Base-by-base conservation (phyloP, 2,113 vertebrate genomes). In the Mohoua ochrocephala region DNA sequence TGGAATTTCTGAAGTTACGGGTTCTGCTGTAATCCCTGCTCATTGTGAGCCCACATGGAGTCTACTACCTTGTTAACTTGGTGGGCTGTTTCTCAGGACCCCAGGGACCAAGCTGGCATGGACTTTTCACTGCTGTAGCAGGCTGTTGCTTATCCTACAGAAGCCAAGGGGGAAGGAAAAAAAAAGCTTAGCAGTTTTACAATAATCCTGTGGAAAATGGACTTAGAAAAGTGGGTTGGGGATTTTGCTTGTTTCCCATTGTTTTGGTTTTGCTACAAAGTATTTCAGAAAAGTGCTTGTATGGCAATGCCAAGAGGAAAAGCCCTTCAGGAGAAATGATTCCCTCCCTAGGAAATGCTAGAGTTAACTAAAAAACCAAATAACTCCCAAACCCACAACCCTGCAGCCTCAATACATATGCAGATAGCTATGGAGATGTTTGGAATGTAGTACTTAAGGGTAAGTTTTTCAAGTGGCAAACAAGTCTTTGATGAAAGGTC, bases 191-290 rank as follows among this genome's bases (percentile, higher is more conserved):
- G 21, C 16, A 42, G 8, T 90, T 94, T 91, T 74, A 80, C 11
- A 71, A 26, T 88, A 88, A 93, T 81, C 21, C 23, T 33, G 76
- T 95, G 22, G 52, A 90, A 95, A 95, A 91, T 28, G 11, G 42
- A 74, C 6, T 90, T 93, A 35, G 41, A 53, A 53, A 41, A 85
- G 18, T 13, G 31, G 15, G 9, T 74, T 88, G n/a, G 37, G 50
- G 85, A 90, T 74, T 92, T 93, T 90, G 11, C 50, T 88, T 92
- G 63, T 94, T 94, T 76, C 42, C 41, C 21, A 49, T 87, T 93
- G 68, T 89, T 95, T 83, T 61, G 31, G 44, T 85, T 93, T 87
- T 39, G 15, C 45, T 85, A 42, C 22, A 13, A 1, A 74, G 33
- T 57, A n/a, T 77, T 91, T 86, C 60, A 70, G 68, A 21, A 77